These are phyloP conservation scores for Drosophila kuntzei DNA, from an alignment of 2,888 invertebrate genomes.

Conservation along the genomic window DNA sequence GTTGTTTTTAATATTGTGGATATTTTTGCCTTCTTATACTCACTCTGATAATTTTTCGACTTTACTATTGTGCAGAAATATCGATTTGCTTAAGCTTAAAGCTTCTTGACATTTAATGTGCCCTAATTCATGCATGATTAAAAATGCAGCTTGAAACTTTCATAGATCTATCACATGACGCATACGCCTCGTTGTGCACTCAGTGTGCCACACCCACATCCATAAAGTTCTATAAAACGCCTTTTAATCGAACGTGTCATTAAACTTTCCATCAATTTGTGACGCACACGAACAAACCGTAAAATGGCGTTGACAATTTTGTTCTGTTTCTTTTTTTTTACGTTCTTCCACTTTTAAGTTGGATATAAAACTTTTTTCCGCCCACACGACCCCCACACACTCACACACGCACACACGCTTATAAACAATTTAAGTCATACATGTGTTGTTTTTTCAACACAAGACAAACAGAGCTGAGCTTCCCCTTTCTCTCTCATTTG, in stretches of 20 bases:
- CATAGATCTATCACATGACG: conserved; percentile 7
- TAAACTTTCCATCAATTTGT: conserved; percentile 71
- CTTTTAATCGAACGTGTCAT: conserved; percentile 70
- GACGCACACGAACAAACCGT: conserved; percentile 48
- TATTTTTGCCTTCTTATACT: too few species aligned
- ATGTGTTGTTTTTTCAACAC: conserved; percentile 69
- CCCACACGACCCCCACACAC: conserved; percentile 17
- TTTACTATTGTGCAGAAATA: not conserved
- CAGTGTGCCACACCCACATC: not conserved
- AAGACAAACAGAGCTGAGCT: conserved; percentile 56
- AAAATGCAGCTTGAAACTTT: not conserved
- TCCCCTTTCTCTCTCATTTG: not conserved
- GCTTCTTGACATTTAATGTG: not conserved
- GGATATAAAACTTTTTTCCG: conserved; percentile 52
- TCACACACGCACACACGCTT: conserved; percentile 36
- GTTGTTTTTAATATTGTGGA: too few species aligned
- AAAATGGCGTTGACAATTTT: conserved; percentile 53
- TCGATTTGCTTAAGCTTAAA: not conserved
- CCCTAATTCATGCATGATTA: not conserved
- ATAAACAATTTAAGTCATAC: conserved; percentile 74
- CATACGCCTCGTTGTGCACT: conserved; percentile 31
- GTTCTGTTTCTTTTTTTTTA: conserved; percentile 11
- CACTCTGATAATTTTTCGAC: too few species aligned
- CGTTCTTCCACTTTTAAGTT: conserved; percentile 30
- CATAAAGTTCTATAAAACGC: conserved; percentile 27